These are phyloP conservation scores for Cheirogaleus medius DNA, from an alignment of 2,113 vertebrate species.

Conservation along the genomic window DNA sequence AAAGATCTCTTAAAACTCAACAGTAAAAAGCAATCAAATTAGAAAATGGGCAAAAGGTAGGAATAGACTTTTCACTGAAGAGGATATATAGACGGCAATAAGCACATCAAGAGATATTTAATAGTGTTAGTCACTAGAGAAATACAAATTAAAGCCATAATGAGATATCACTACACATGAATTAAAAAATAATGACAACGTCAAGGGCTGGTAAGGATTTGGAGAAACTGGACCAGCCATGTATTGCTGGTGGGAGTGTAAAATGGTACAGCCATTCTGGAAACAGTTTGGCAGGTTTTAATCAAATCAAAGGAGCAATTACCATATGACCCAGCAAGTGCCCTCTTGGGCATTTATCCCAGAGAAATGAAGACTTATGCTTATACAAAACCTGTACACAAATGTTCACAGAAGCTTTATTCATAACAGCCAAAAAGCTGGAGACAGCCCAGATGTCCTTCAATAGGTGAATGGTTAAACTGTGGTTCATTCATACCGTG, in stretches of 20 bases:
- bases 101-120: not conserved
- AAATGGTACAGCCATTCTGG: not conserved
- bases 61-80: not conserved
- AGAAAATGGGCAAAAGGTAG: not conserved
- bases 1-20: not conserved
- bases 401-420: not conserved
- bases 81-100: not conserved
- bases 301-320: conserved; percentile 13
- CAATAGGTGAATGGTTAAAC: not conserved
- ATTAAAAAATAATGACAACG: not conserved
- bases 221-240: not conserved
- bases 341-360: not conserved
- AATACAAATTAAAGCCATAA: not conserved
- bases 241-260: not conserved
- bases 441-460: not conserved
- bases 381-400: not conserved
- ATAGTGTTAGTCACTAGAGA: not conserved
- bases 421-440: not conserved
- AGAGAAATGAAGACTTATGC: not conserved
- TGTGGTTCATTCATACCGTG: not conserved
- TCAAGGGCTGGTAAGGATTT: not conserved
- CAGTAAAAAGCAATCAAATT: not conserved
- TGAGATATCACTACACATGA: not conserved
- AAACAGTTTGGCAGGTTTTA: not conserved
- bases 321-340: not conserved